Conservation (phyloP, 2,797 vertebrate genomes). For the Thaleichthys pacificus region DNA sequence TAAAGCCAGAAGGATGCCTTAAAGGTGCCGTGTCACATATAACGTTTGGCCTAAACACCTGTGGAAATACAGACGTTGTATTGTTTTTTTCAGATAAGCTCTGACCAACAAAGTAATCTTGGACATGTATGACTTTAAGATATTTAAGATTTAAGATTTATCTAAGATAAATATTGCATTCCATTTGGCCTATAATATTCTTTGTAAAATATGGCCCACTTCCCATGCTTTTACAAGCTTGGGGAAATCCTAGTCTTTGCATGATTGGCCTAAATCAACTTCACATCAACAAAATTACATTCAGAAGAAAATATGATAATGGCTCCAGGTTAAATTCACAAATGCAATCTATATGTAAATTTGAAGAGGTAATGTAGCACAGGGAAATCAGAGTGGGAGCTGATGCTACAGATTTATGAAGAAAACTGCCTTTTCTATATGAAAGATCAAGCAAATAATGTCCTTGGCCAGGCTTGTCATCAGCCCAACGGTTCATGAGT, state of each 20-base stretch:
- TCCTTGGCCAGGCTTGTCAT: conserved; percentile 35
- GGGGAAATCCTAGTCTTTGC: conserved; percentile 24
- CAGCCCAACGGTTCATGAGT: conserved; percentile 26
- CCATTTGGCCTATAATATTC: not conserved
- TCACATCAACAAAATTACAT: conserved; percentile 73
- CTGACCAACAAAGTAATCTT: no score
- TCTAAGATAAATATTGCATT: no score
- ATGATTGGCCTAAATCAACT: conserved; percentile 47
- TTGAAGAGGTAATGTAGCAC: conserved; percentile 66
- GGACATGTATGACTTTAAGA: no score
- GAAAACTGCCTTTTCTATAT: conserved; percentile 54
- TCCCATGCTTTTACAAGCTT: conserved; percentile 3
- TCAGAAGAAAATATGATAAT: conserved; percentile 74
- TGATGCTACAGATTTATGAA: conserved; percentile 74
- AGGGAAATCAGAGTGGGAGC: conserved; percentile 69
- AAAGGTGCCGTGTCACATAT: not conserved
- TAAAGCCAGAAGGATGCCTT: not conserved
- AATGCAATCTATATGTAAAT: conserved; percentile 85
- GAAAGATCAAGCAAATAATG: conserved; percentile 53
- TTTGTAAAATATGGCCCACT: not conserved
- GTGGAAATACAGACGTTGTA: not conserved
- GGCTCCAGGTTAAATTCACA: conserved; percentile 76
- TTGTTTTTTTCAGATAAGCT: no score
- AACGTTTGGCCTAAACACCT: not conserved
- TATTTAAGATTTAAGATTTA: no score